Conservation (phyloP, 2,113 vertebrate genomes). For the Ptilonorhynchus violaceus region DNA sequence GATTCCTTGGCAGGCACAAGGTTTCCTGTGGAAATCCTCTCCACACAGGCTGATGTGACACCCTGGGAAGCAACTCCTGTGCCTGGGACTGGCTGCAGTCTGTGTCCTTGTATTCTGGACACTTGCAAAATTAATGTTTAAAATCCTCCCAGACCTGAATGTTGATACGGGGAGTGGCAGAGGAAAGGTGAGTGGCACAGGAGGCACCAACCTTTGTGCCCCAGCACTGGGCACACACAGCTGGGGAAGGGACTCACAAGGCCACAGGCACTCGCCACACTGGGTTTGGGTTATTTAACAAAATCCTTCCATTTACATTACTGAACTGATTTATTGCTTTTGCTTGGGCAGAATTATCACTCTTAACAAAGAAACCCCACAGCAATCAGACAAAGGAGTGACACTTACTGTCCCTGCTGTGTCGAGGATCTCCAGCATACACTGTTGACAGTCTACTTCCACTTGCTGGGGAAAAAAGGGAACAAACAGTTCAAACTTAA, state of each 20-base stretch:
- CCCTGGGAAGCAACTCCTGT: neutral
- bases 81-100: neutral
- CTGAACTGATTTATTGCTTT: neutral
- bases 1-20: neutral
- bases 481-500: neutral
- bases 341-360: neutral
- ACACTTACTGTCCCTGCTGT: conserved; percentile 96
- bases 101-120: neutral
- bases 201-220: neutral
- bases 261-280: neutral
- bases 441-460: conserved; percentile 98
- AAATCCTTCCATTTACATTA: accelerated
- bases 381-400: neutral
- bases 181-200: neutral
- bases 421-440: conserved; percentile 99
- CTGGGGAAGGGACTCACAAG: neutral
- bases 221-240: neutral
- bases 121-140: accelerated
- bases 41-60: accelerated
- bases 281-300: neutral
- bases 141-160: accelerated
- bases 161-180: accelerated
- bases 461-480: conserved; percentile 84
- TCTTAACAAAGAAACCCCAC: neutral
- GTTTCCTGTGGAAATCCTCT: neutral